Evolutionary conservation across 1,140 invertebrate species (phyloP).

Genomic region (Brachionus rubens): DNA sequence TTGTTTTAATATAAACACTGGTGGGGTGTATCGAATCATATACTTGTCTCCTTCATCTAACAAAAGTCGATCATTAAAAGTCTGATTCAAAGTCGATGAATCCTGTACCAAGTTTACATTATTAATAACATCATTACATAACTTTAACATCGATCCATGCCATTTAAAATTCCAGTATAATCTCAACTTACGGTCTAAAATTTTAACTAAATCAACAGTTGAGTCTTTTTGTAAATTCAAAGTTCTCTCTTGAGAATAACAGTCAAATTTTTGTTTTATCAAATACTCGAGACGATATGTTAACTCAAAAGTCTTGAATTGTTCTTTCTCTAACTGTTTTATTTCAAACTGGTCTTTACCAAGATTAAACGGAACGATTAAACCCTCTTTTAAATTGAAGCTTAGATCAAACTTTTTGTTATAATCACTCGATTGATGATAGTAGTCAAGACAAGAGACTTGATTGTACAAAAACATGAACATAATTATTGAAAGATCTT

Average conservation of each 20-base stretch:
- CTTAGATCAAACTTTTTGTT: slow-evolving; percentile 22
- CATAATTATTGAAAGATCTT: slow-evolving; percentile 13
- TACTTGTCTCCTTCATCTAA: not conserved
- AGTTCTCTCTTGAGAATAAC: slow-evolving; percentile 17
- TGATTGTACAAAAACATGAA: slow-evolving; percentile 22
- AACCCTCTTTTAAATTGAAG: slow-evolving; percentile 1
- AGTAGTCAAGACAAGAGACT: slow-evolving; percentile 25
- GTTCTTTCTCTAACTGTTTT: slow-evolving; percentile 11
- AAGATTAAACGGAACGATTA: slow-evolving; percentile 5
- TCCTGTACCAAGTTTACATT: not conserved
- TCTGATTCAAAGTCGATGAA: not conserved
- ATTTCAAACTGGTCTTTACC: not conserved
- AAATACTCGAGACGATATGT: not conserved
- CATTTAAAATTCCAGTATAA: slow-evolving; percentile 40
- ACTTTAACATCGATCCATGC: slow-evolving; percentile 10
- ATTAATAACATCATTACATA: slow-evolving; percentile 30
- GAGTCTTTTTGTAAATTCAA: not conserved
- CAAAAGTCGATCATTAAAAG: not conserved
- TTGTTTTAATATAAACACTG: not conserved
- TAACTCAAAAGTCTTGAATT: slow-evolving; percentile 16
- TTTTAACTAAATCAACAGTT: not conserved
- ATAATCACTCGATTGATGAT: not conserved
- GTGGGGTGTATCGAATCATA: not conserved
- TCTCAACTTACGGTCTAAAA: slow-evolving; percentile 19
- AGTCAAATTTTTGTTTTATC: slow-evolving; percentile 8